A percentile compares a stretch with the other conserved stretches of the same genome.
Conservation (phyloP, 2,113 vertebrate species). For the Hymenochirus boettgeri region DNA sequence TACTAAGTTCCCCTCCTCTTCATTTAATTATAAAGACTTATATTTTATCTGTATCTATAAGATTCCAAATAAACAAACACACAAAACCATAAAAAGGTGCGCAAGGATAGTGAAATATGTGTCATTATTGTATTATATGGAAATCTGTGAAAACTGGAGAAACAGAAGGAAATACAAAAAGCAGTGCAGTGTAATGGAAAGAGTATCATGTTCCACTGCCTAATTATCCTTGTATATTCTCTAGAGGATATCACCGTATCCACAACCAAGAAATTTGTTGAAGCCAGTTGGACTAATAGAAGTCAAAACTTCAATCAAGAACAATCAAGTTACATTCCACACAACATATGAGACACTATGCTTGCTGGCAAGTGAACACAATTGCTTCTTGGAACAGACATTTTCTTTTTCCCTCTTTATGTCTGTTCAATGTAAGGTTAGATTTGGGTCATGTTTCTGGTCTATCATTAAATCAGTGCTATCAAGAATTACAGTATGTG, state of each 20-base stretch:
- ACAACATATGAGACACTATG: constrained; percentile 45
- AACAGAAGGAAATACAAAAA: constrained; percentile 45
- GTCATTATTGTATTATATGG: neutral
- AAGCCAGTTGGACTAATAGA: constrained; percentile 57
- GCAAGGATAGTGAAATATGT: neutral
- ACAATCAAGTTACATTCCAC: constrained; percentile 59
- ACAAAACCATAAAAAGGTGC: neutral
- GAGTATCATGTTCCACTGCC: constrained; percentile 35
- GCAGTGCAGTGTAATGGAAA: constrained; percentile 44
- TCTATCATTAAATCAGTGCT: constrained; percentile 64
- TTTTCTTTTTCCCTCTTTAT: constrained; percentile 51
- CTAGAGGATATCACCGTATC: constrained; percentile 47
- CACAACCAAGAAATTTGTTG: constrained; percentile 57
- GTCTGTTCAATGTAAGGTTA: constrained; percentile 61
- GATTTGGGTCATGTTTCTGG: constrained; percentile 55
- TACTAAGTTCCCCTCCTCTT: no score
- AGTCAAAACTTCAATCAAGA: constrained; percentile 64
- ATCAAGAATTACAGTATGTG: constrained; percentile 49
- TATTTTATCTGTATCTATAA: neutral
- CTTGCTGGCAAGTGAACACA: constrained; percentile 53
- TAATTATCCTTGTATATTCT: constrained; percentile 54
- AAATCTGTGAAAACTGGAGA: neutral
- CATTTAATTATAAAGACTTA: no score
- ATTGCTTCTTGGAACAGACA: constrained; percentile 52
- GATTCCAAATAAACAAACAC: neutral